These are phyloP conservation scores for Gallinago nigripennis DNA, from an alignment of 2,797 vertebrate genomes.

Conservation along the genomic window DNA sequence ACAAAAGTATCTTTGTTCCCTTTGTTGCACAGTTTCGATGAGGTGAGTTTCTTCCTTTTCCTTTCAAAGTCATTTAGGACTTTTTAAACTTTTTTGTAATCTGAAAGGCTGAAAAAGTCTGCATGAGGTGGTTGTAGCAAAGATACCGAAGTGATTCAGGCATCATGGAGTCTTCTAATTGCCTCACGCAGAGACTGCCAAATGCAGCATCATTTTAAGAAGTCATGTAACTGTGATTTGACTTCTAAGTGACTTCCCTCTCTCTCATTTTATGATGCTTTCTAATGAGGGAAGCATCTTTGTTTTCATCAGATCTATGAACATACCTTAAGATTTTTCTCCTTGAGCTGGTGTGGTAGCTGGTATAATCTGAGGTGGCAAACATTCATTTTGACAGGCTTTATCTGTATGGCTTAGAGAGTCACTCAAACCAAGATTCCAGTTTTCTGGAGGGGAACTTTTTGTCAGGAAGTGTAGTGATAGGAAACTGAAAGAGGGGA, in stretches of 20 bases:
- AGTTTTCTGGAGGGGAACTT: background rate
- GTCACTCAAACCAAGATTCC: background rate
- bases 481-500: no score
- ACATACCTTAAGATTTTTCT: background rate
- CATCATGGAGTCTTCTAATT: background rate
- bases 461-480: no score
- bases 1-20: background rate
- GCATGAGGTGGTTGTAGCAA: background rate
- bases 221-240: background rate
- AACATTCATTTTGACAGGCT: background rate
- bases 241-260: background rate
- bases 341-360: background rate
- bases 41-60: background rate
- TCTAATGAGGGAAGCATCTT: background rate
- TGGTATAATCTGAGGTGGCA: background rate
- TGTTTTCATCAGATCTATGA: background rate
- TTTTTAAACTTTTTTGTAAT: background rate
- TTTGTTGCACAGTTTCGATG: background rate
- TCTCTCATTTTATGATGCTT: background rate
- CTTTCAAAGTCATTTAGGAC: background rate
- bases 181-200: background rate
- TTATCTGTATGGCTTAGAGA: background rate
- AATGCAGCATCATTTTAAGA: background rate
- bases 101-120: background rate
- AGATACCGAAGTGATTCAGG: background rate